These are phyloP conservation scores for Choristoneura fumiferana DNA, from an alignment of 1,140 invertebrate species.

Conservation along the genomic window DNA sequence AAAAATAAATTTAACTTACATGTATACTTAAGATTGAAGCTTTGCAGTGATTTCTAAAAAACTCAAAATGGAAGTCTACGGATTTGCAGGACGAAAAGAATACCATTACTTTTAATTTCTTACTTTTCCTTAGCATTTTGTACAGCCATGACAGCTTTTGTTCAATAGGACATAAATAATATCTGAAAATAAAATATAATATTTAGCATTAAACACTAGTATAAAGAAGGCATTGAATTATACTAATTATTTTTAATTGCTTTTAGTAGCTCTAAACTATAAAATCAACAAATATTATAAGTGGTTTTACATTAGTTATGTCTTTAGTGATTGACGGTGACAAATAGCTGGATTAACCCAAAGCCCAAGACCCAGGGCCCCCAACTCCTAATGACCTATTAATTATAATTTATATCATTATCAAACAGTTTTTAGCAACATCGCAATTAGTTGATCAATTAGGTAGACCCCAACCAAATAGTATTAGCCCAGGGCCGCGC, in stretches of 20 bases:
- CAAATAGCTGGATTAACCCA: too few relatives aligned
- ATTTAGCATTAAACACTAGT: neutral
- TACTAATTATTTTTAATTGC: constrained; percentile 44
- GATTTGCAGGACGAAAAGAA: constrained; percentile 92
- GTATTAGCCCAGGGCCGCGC: too few relatives aligned
- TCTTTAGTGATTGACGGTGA: too few relatives aligned
- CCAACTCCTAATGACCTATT: too few relatives aligned
- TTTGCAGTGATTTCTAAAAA: constrained; percentile 71
- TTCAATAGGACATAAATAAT: constrained; percentile 85
- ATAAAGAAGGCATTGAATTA: neutral
- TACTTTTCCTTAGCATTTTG: constrained; percentile 89
- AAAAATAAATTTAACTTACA: constrained; percentile 79
- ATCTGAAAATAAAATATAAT: constrained; percentile 41
- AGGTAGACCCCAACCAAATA: too few relatives aligned
- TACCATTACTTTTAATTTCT: constrained; percentile 91
- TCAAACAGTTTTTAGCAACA: too few relatives aligned
- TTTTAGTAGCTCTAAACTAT: neutral
- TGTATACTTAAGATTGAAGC: constrained; percentile 87
- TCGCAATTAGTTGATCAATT: too few relatives aligned
- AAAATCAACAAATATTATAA: neutral
- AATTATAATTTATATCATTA: too few relatives aligned
- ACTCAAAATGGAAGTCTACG: constrained; percentile 90
- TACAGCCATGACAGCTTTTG: constrained; percentile 89
- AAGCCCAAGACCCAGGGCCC: too few relatives aligned
- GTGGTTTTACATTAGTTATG: too few relatives aligned